Percentiles rank a stretch among this genome's conserved stretches.
Conservation (phyloP, 1,140 invertebrate species). For the roundworm (Caenorhabditis elegans) region WBcel235 BX284602.5:4870001-4870500, state of each 20-base stretch:
- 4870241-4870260: conserved; percentile 37
- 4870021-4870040: conserved; percentile 34
- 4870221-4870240: conserved; percentile 44
- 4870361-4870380: conserved; percentile 44
- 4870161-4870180: conserved; percentile 43
- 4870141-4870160: conserved; percentile 39
- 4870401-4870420: neutral
- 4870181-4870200: conserved; percentile 35
- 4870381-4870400: conserved; percentile 40
- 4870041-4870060: conserved; percentile 41
- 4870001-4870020: conserved; percentile 14
- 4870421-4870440: conserved; percentile 25
- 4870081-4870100: conserved; percentile 43
- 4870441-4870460: conserved; percentile 27
- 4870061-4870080: conserved; percentile 42
- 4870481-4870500: conserved; percentile 39
- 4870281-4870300: conserved; percentile 43
- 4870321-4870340: conserved; percentile 46
- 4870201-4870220: conserved; percentile 48
- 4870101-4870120: conserved; percentile 41
- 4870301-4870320: conserved; percentile 45
- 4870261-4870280: conserved; percentile 45
- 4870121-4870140: conserved; percentile 39
- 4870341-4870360: conserved; percentile 48
- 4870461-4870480: conserved; percentile 34